Evolutionary conservation across 2,113 vertebrate species (phyloP), one percentile per base, ranked within the genome.

Genomic region (Catharus fuscescens): DNA sequence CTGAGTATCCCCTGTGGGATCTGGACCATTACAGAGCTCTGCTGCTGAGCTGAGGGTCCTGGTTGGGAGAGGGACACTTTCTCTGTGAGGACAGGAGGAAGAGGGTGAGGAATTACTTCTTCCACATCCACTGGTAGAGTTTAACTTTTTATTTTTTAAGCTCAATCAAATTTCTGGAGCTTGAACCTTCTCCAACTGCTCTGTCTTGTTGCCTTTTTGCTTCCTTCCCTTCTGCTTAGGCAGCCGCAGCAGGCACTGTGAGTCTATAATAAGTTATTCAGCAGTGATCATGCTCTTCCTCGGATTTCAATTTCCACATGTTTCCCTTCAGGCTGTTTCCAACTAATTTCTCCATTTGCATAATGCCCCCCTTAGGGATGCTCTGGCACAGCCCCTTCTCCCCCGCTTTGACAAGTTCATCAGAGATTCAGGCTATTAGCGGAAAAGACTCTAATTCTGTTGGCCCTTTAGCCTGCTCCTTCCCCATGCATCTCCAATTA

Each of bases 311-410:
- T 96, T 96, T 95, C 92, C 90, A 93, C 83, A 73, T 74, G 78
- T 95, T 93, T 94, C 86, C 92, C 95, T 93, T 93, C 90, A 95
- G 93, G 95, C 92, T 91, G 70, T 88, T 96, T 95, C 96, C 86
- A 91, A 42, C 90, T 96, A 94, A 96, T 97, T 95, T 92, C 71
- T 4, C 65, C 59, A 96, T 97, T 94, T 95, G 91, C 92, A 89
- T 95, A 96, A 97, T 80, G 18, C 38, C 69, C 69, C 87, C 88
- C 71, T 45, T 76, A 92, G 94, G 93, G 94, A 95, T 86, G 57
- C 64, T 91, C 76, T 80, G 53, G 70, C 47, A 77, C 59, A 66
- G 54, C 62, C 71, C 59, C 79, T 81, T 71, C 57, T 76, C 32
- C 45, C 69, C 16, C 0, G 1, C 48, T 60, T 80, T 80, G 87